These are phyloP conservation scores for Exephanes ischioxanthus DNA, from an alignment of 2,888 invertebrate species.

Conservation along the genomic window DNA sequence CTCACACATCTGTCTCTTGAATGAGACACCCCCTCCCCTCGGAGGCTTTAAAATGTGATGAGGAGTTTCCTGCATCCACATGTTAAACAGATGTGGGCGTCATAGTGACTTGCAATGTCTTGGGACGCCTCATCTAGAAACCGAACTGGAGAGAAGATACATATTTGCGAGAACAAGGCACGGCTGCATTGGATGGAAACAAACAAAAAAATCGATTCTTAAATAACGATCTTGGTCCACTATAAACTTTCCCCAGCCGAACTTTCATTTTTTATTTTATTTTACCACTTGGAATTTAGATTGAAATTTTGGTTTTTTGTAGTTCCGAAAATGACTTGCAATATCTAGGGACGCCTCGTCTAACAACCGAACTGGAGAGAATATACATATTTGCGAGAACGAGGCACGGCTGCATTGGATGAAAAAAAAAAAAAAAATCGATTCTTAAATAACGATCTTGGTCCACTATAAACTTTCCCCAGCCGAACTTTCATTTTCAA, in stretches of 20 bases:
- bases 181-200: background rate
- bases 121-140: background rate
- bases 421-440: background rate
- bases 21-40: slow-evolving; percentile 35
- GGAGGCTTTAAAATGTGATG: slow-evolving; percentile 74
- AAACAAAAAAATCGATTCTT: background rate
- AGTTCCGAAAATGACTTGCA: background rate
- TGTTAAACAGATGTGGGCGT: slow-evolving; percentile 74
- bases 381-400: background rate
- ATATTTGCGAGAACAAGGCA: background rate
- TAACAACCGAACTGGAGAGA: background rate
- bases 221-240: background rate
- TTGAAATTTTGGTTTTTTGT: background rate
- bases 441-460: background rate
- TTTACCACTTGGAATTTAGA: background rate
- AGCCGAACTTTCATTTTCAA: background rate
- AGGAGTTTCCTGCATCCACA: slow-evolving; percentile 80
- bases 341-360: background rate
- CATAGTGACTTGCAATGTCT: slow-evolving; percentile 44
- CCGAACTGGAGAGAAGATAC: background rate
- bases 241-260: background rate
- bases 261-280: background rate
- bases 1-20: slow-evolving; percentile 40
- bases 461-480: background rate
- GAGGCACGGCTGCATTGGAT: background rate